Base-by-base conservation (phyloP, 2,888 invertebrate genomes). In the Rugalucina vietnamica region DNA sequence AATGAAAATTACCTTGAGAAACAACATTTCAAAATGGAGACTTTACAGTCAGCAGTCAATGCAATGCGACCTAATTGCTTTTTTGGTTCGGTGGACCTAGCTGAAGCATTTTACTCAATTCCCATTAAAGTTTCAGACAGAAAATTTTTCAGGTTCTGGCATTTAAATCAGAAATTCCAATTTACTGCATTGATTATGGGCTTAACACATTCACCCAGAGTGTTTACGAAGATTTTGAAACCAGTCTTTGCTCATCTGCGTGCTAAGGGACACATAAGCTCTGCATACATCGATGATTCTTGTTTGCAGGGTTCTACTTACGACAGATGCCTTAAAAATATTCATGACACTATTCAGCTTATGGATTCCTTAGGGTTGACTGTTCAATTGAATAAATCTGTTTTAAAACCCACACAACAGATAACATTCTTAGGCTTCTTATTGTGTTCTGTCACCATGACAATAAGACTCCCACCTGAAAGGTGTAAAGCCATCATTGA, bases 331-430 rank as follows among this genome's bases (percentile, higher is more conserved):
- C 18, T 34, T 24, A 24, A 43, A 36, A 84, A 84, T n/a, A 73
- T 87, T 21, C 1, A 37, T 4, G 77, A 71, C 3, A 82, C 85
- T 5, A 29, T 76, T 27, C 14, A 36, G 36, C 8, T 78, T 29
- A 65, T 89, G 32, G 85, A 82, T 24, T 37, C 60, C n/a, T 60
- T 88, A 69, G 89, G 89, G 12, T 82, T 88, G 27, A 80, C 75
- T 14, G 74, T 90, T 21, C 74, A 90, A 60, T 78, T 77, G 37
- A 60, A 80, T 1, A 88, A 88, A 76, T 88, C 90, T 14, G 76
- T 81, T n/a, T 74, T 86, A 21, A 27, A 49, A 14, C 85, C 88
- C 0, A 70, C 77, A 34, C 76, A 85, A 77, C 57, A 82, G 43
- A 83, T 88, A 27, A 69, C 74, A 27, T 88, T 86, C 43, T 49